phyloP scores from a whole-genome alignment of 2,797 vertebrate genomes.

The Melanotaenia nigrans region DNA sequence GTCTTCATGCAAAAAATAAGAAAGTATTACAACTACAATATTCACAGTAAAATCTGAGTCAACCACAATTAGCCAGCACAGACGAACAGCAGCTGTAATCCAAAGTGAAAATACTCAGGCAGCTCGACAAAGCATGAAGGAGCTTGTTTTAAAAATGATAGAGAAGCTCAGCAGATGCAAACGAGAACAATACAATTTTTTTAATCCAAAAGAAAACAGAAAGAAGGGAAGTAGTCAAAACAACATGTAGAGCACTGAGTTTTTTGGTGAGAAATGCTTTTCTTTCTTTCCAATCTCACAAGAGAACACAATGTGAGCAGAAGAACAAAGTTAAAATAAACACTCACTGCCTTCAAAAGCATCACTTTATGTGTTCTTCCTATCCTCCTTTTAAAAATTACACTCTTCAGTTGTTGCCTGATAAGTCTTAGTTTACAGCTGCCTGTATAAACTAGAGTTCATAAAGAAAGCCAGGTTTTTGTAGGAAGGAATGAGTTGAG shows the following conservation, averaged over 20 bases:
- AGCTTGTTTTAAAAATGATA: slow-evolving; percentile 70
- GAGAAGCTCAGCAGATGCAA: slow-evolving; percentile 63
- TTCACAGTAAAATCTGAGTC: slow-evolving; percentile 9
- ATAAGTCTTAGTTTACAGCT: slow-evolving; percentile 54
- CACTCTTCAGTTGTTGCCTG: slow-evolving; percentile 27
- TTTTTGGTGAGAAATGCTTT: slow-evolving; percentile 42
- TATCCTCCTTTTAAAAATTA: slow-evolving; percentile 12
- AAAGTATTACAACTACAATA: not conserved
- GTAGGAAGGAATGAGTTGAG: slow-evolving; percentile 45
- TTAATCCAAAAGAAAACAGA: slow-evolving; percentile 41
- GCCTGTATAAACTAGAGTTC: slow-evolving; percentile 36
- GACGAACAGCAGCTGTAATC: slow-evolving; percentile 25
- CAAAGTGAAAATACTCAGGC: slow-evolving; percentile 11
- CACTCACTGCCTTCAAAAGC: slow-evolving; percentile 50
- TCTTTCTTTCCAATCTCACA: slow-evolving; percentile 44
- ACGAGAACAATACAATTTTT: slow-evolving; percentile 50
- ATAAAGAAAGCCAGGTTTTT: slow-evolving; percentile 53
- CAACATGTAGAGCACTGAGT: slow-evolving; percentile 39
- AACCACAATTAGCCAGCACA: slow-evolving; percentile 7
- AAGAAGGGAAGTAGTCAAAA: slow-evolving; percentile 52
- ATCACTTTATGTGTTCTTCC: slow-evolving; percentile 38
- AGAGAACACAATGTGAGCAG: slow-evolving; percentile 41
- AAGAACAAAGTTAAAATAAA: slow-evolving; percentile 60
- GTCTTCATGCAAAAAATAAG: not conserved
- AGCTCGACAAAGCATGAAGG: slow-evolving; percentile 27